Evolutionary conservation across 2,797 vertebrate genomes (phyloP).

Genomic region (Coendou prehensilis): DNA sequence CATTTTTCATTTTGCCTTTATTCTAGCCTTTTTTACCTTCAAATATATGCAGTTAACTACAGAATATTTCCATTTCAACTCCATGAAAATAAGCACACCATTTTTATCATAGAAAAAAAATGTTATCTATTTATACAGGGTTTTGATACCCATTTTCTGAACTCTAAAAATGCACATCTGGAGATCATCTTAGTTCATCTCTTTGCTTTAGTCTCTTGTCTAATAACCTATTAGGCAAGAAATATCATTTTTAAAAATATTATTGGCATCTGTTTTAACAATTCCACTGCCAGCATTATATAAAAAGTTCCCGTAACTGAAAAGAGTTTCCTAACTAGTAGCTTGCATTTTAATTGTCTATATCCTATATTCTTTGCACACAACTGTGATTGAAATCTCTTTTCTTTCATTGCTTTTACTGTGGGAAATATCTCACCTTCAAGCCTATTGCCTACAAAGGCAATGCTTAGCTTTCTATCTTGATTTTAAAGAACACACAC

Average conservation of each 20-base stretch:
- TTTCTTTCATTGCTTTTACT: not conserved
- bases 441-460: not conserved
- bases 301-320: not conserved
- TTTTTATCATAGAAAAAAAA: not conserved
- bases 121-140: not conserved
- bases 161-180: slow-evolving; percentile 14
- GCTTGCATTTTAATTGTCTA: not conserved
- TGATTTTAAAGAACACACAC: not conserved
- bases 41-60: not conserved
- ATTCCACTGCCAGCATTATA: not conserved
- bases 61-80: slow-evolving; percentile 22
- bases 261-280: not conserved
- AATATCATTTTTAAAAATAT: not conserved
- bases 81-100: not conserved
- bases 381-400: not conserved
- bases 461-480: not conserved
- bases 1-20: not conserved
- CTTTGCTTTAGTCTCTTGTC: not conserved
- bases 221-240: not conserved
- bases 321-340: not conserved
- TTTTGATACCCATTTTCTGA: not conserved
- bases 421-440: not conserved
- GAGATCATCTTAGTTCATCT: not conserved
- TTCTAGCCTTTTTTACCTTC: not conserved
- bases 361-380: not conserved